Base-by-base conservation (phyloP, 2,888 invertebrate species). In the Margaritifera margaritifera region DNA sequence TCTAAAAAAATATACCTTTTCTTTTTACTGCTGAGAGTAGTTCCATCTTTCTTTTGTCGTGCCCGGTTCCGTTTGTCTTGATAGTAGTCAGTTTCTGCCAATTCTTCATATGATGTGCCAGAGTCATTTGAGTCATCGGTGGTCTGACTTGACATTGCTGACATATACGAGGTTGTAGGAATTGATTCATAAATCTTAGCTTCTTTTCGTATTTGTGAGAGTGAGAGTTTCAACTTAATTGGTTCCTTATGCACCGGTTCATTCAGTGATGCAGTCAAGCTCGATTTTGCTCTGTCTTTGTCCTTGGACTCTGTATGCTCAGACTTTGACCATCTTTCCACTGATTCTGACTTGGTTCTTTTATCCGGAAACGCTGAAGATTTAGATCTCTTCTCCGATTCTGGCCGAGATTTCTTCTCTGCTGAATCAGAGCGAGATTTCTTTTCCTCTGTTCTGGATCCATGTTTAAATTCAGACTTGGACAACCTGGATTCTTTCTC, bases 211-310 rank as follows among this genome's bases (percentile, higher is more conserved):
- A 77, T 77, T 50, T 74, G 74, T n/a, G 77, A 68, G 19, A 77
- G 54, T 31, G 74, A 74, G 53, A 77, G 69, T 61, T 77, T 77
- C 25, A 77, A 27, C 61, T 71, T 77, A 60, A 77, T 77, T 51
- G 77, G 77, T 51, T 69, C 75, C 57, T 77, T 77, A 50, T 77
- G 72, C 55, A 72, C 74, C 27, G 74, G 74, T 27, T 77, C 77
- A 11, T 56, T 51, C 4, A 69, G 58, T 19, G 65, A 62, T 8
- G 66, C 54, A 18, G 25, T 64, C 22, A 62, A 25, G n/a, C 62
- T 68, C n/a, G 68, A 62, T 50, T 64, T 64, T 22, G 64, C 11
- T 53, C 69, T 77, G 15, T 77, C 76, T 24, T 57, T 51, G 50
- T 74, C 74, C 15, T 69, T 58, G 20, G 69, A 64, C 11, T 25